These are phyloP conservation scores for Rhynchomys soricoides DNA, from an alignment of 2,113 vertebrate genomes.

Conservation along the genomic window DNA sequence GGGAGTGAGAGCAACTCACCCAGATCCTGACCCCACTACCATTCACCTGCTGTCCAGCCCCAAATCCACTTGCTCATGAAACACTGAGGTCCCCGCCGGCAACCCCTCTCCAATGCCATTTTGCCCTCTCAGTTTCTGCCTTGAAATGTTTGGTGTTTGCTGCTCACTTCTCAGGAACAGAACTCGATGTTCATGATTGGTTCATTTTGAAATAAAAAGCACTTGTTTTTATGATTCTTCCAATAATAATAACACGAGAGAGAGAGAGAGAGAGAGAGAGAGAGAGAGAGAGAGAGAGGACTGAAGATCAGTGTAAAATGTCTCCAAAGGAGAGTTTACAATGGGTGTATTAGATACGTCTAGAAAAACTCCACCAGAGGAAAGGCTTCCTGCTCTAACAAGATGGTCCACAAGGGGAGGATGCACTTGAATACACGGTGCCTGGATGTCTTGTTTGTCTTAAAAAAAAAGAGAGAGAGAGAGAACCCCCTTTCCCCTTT, in stretches of 20 bases:
- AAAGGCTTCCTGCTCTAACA: slow-evolving; percentile 77
- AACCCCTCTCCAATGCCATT: slow-evolving; percentile 42
- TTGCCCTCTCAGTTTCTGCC: slow-evolving; percentile 38
- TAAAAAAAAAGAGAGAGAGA: slow-evolving; percentile 78
- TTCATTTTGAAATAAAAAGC: slow-evolving; percentile 73
- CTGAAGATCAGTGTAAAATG: slow-evolving; percentile 75
- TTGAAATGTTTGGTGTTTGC: slow-evolving; percentile 35
- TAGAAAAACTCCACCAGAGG: slow-evolving; percentile 76
- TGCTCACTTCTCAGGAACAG: slow-evolving; percentile 50
- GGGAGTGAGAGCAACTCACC: accelerated
- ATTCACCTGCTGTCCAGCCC: not conserved
- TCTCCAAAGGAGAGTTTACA: slow-evolving; percentile 72
- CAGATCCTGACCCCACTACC: not conserved
- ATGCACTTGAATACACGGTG: slow-evolving; percentile 87
- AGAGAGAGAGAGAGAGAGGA: not conserved
- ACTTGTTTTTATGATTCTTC: slow-evolving; percentile 56
- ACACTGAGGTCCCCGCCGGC: slow-evolving; percentile 56
- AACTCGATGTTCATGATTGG: slow-evolving; percentile 64
- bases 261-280: too few relatives aligned
- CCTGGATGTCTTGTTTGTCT: slow-evolving; percentile 88
- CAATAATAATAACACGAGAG: not conserved
- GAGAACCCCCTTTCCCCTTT: slow-evolving; percentile 85
- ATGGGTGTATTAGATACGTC: slow-evolving; percentile 80
- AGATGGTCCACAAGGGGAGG: slow-evolving; percentile 85
- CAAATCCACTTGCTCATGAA: slow-evolving; percentile 38